Base-by-base conservation (phyloP, 2,888 invertebrate genomes). In the Drosophila macrospina region DNA sequence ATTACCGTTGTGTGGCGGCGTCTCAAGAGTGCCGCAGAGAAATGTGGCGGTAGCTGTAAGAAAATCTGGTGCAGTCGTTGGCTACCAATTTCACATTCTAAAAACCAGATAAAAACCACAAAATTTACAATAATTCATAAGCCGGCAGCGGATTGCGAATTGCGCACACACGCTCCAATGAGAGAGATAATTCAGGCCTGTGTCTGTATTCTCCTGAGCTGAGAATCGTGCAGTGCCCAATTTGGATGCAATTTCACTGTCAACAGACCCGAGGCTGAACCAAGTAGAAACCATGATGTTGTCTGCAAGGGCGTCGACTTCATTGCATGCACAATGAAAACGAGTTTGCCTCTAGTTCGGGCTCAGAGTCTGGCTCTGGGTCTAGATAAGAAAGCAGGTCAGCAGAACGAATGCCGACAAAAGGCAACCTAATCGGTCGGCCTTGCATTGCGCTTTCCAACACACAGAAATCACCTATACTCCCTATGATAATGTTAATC, bases 231-330 rank as follows among this genome's bases (percentile, higher is more conserved):
- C 54, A 50, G 52, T 55, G 76, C 63, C 66, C 83, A 87, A 89
- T 90, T 90, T 88, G 44, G 39, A 37, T 56, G 63, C 80, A 90
- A 89, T 91, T 90, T 90, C 90, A 90, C 90, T 91, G 90, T 91
- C 91, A 91, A 84, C 81, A 64, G 51, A 61, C 44, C 69, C 20
- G 50, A 26, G 36, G 63, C 52, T 42, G 54, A 62, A 56, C 64
- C 61, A 60, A 69, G 37, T 67, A 52, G 64, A 45, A 61, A 55
- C 45, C 54, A 36, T 32, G 48, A 13, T 32, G 59, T 20, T 75
- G 78, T 63, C 69, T 54, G 62, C 75, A 81, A 86, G 83, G 86
- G 83, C 83, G 74, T 71, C 70, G 16, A 1, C 28, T 39, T 16
- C n/a, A 42, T 60, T 63, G 62, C 54, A 69, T 69, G 65, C 56